Evolutionary conservation across 2,888 invertebrate genomes (phyloP), one percentile per base, ranked within the genome.

Genomic region (Rhimphoctona megacephalus): DNA sequence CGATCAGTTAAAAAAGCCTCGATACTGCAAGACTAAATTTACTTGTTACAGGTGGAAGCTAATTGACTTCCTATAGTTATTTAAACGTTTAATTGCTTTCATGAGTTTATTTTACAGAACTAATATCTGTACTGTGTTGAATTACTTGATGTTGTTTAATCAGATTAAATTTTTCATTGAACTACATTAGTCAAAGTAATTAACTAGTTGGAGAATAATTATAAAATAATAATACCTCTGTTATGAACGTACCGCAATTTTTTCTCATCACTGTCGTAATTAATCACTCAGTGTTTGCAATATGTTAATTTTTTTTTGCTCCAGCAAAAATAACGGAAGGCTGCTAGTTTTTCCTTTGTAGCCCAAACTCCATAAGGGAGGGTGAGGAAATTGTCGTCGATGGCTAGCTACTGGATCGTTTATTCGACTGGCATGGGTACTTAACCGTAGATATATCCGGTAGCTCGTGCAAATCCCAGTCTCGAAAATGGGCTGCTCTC

Each of bases 401-500:
- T 74, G 67, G 67, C 74, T 49, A 81, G 74, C 39, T 54, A 74
- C 81, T 74, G 73, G 36, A 43, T 22, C 54, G 39, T n/a, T 54
- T 74, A 54, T 54, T 73, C 39, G 9, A 73, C 39, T 66, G 39
- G 52, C 52, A 33, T 54, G 11, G 76, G 46, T 67, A 76, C 46
- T 67, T 66, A 61, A 69, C 76, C 69, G 52, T 61, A 57, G 61
- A 61, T 82, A 76, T 76, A 76, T 76, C 76, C 76, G 82, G 69
- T 66, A 76, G 57, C 76, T 36, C 33, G 76, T 33, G 57, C 25
- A 25, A 76, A 61, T 22, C 19, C 66, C 52, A 64, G 43, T 39
- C n/a, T 19, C 66, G 43, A 66, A 39, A 76, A 82, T 57, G 82
- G 69, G 61, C 17, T 30, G 4, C 19, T 36, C 69, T 67, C 66